Evolutionary conservation across 2,113 vertebrate genomes (phyloP), one percentile per base, ranked within the genome.

Genomic region (Zosterops pallidus): DNA sequence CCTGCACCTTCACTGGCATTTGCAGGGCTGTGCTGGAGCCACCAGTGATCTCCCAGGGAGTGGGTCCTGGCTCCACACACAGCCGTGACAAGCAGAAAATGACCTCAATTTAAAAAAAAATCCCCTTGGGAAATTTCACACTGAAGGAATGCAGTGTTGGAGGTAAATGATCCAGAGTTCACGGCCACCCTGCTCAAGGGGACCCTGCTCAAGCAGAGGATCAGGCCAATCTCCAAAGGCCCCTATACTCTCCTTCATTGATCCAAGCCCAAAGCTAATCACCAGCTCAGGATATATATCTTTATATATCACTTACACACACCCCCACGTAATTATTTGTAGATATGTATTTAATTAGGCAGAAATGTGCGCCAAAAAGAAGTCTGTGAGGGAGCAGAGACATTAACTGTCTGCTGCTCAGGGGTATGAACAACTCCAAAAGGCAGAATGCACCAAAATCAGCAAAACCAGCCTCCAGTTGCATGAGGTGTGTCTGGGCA

Each of bases 91-190:
- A 91, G 55, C 79, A 93, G 75, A 59, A 92, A 89, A 90, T 71
- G 69, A 93, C 77, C 83, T 84, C 91, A 7, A 37, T 47, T 65
- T 6, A 6, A n/a, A 69, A 14, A 60, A 89, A 77, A 92, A 83
- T 57, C 39, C 72, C 83, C 56, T 60, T 82, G 37, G 77, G 92
- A 94, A 94, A 92, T 81, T 88, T 92, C 83, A 60, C 67, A 77
- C 68, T 47, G 12, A 94, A 93, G 72, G 95, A 97, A 96, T 94
- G 91, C 44, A 71, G 59, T 25, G 39, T 7, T 80, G 80, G 92
- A 96, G 77, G 95, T 71, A 91, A 96, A 94, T 0, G 62, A 86
- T 80, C 90, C 90, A 26, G 72, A 95, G 91, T 77, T 92, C 89
- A 71, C 0, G 2, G 53, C 78, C 77, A 62, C 63, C 75, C 55